These are phyloP conservation scores for Cryptoblepharus egeriae DNA, from an alignment of 2,797 vertebrate genomes.

Conservation along the genomic window DNA sequence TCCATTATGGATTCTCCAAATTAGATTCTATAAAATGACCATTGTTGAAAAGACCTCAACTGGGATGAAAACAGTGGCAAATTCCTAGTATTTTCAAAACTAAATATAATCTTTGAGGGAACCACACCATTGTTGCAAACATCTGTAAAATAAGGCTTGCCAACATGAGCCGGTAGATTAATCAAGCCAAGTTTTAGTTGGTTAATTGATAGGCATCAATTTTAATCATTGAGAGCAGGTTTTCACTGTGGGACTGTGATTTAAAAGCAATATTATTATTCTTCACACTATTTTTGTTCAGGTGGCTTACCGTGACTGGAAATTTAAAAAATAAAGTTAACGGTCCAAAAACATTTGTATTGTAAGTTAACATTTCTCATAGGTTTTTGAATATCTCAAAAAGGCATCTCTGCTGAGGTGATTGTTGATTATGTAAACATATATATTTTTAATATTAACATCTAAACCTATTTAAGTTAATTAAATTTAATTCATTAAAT, in stretches of 20 bases:
- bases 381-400: background rate
- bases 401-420: background rate
- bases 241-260: background rate
- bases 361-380: background rate
- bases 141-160: background rate
- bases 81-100: background rate
- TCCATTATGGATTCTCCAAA: rapidly evolving
- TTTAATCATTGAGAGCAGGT: background rate
- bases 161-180: background rate
- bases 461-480: no score
- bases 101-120: background rate
- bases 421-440: background rate
- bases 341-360: no score
- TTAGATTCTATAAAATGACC: background rate
- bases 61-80: background rate
- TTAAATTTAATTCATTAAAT: no score
- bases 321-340: background rate
- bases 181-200: background rate
- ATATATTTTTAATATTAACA: background rate
- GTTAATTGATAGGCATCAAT: background rate
- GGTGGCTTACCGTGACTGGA: background rate
- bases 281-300: background rate
- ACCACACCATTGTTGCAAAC: background rate
- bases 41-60: background rate
- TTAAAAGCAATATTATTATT: background rate